Evolutionary conservation across 2,888 invertebrate species (phyloP).

Genomic region (Eugnorisma glareosa): DNA sequence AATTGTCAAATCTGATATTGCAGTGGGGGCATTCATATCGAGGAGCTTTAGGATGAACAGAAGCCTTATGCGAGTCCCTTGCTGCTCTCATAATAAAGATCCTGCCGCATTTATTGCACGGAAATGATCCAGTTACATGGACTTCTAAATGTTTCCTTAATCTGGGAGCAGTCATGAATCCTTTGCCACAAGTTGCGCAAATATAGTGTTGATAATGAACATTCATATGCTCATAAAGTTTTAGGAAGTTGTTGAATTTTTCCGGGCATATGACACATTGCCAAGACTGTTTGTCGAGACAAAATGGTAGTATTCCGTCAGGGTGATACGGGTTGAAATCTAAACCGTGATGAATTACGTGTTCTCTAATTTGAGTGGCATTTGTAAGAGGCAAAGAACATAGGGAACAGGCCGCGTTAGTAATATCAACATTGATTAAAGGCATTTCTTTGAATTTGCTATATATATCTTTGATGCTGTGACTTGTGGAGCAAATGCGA

Average conservation of each 20-base stretch:
- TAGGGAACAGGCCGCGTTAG: slow-evolving; percentile 78
- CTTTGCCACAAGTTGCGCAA: slow-evolving; percentile 86
- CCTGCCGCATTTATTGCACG: slow-evolving; percentile 83
- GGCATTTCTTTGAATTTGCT: slow-evolving; percentile 87
- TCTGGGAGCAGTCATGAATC: slow-evolving; percentile 85
- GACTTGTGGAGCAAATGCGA: slow-evolving; percentile 75
- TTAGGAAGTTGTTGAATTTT: slow-evolving; percentile 84
- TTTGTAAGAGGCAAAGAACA: slow-evolving; percentile 77
- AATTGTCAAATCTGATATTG: slow-evolving; percentile 81
- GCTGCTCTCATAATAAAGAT: slow-evolving; percentile 83
- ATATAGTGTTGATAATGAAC: slow-evolving; percentile 86
- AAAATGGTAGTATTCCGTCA: slow-evolving; percentile 85
- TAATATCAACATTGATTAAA: slow-evolving; percentile 84
- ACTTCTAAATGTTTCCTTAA: slow-evolving; percentile 86
- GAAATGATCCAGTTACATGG: slow-evolving; percentile 83
- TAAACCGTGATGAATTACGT: slow-evolving; percentile 80
- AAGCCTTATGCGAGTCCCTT: slow-evolving; percentile 84
- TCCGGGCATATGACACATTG: slow-evolving; percentile 81
- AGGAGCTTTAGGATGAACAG: slow-evolving; percentile 81
- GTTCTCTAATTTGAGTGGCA: slow-evolving; percentile 78
- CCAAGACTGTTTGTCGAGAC: slow-evolving; percentile 83
- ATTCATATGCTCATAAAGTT: slow-evolving; percentile 88
- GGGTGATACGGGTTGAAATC: slow-evolving; percentile 79
- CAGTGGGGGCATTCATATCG: slow-evolving; percentile 87
- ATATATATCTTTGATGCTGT: slow-evolving; percentile 83